Evolutionary conservation across 2,797 vertebrate genomes (phyloP).

Genomic region (Capromys pilorides): DNA sequence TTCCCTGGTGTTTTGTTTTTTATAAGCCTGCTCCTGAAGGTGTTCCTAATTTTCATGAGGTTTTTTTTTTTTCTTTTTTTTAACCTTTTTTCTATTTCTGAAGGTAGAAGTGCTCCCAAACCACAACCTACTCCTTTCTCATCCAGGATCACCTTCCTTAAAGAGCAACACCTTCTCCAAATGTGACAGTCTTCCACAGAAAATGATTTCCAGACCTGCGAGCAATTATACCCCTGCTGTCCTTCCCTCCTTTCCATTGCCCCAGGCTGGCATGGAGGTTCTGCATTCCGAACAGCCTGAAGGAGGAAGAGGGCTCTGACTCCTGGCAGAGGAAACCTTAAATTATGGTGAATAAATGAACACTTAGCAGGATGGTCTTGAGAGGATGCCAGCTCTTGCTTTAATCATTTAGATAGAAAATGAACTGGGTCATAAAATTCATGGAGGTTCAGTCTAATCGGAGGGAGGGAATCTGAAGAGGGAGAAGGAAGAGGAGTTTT

Average conservation of each 20-base stretch:
- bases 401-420: constrained; percentile 68
- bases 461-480: constrained; percentile 1
- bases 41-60: not conserved
- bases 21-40: not conserved
- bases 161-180: not conserved
- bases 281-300: constrained; percentile 33
- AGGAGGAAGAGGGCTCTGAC: constrained; percentile 28
- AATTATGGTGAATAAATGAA: constrained; percentile 62
- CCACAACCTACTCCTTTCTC: not conserved
- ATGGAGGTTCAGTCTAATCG: not conserved
- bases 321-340: constrained; percentile 62
- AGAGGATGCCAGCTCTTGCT: constrained; percentile 49
- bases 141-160: not conserved
- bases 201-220: not conserved
- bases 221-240: not conserved
- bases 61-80: not conserved
- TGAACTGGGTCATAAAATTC: constrained; percentile 36
- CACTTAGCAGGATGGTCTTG: constrained; percentile 22
- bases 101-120: constrained; percentile 12
- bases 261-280: not conserved
- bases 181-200: constrained; percentile 4
- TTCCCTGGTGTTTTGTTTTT: not conserved
- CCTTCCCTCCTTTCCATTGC: constrained; percentile 6
- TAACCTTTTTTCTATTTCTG: not conserved
- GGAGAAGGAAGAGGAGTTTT: not conserved